phyloP scores from a whole-genome alignment of 2,888 invertebrate genomes.

The Autographa pulchrina region DNA sequence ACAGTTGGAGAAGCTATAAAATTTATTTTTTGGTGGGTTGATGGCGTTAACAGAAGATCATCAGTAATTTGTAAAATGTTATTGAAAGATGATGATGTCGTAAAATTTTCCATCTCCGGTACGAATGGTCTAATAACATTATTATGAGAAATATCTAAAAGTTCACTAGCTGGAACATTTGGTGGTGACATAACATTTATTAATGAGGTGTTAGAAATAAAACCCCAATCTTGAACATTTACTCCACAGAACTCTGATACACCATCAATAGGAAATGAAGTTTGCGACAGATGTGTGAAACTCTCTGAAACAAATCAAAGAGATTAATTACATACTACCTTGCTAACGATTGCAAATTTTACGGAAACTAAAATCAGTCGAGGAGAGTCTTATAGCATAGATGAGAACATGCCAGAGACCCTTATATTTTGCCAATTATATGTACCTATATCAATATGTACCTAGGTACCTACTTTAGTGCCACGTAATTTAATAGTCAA shows the following conservation, averaged over 20 bases:
- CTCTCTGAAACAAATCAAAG: background rate
- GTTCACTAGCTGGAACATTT: background rate
- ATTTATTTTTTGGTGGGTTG: background rate
- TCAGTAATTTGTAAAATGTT: background rate
- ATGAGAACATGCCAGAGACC: too few species aligned
- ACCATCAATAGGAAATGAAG: background rate
- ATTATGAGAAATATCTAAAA: slow-evolving; percentile 3
- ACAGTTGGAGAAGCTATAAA: background rate
- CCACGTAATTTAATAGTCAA: too few species aligned
- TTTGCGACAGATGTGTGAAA: background rate
- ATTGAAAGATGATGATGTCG: background rate
- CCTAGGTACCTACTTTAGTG: too few species aligned
- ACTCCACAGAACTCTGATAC: background rate
- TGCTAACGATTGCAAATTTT: too few species aligned
- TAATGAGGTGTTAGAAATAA: background rate
- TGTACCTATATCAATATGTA: too few species aligned
- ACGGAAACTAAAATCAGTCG: too few species aligned
- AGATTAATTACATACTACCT: background rate
- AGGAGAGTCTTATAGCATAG: too few species aligned
- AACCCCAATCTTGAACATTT: background rate
- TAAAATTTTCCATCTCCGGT: background rate
- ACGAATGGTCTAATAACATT: background rate
- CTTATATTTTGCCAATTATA: too few species aligned
- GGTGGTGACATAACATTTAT: background rate
- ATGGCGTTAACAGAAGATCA: background rate